Base-by-base conservation (phyloP, 2,113 vertebrate genomes). In the Boleophthalmus pectinirostris region DNA sequence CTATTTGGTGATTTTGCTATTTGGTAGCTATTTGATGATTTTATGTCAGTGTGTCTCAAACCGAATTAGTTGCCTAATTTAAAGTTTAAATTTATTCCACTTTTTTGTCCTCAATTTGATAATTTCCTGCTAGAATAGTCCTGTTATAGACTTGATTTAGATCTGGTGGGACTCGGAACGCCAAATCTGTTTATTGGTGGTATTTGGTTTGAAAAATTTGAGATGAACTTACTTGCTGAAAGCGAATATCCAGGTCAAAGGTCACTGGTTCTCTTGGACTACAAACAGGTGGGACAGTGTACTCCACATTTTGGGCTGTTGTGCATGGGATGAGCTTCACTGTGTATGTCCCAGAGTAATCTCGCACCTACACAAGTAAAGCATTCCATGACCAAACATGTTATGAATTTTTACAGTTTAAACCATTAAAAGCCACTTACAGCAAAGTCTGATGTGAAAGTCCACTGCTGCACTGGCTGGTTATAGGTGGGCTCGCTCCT, bases 391-490 rank as follows among this genome's bases (percentile, higher is more conserved):
- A 8, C 20, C 24, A n/a, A 6, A 8, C 23, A 68, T 25, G 49
- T 16, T 10, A 18, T 25, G 24, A 23, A 33, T 51, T 20, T 45
- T 74, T 5, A 61, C 18, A 45, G 33, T 2, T 2, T 23, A 21
- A 21, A 33, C 51, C 15, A 18, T n/a, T 25, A 18, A 49, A 15
- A 20, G 54, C 23, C 2, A 77, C 95, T 94, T 92, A 99, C 97
- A 45, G 96, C 95, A 82, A 98, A 97, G 83, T 99, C 96, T 1
- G 97, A 98, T 25, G 93, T 84, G 58, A 98, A 98, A 66, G 91
- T 95, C 97, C 97, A 99, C 21, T 96, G 96, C 84, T 99, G 97
- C 1, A 94, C 85, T 0, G 96, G 97, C 78, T 97, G 96, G 80
- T 93, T 95, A 80, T 95, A 97, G 0, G 94, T 96, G 0, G 95